phyloP scores from a whole-genome alignment of 2,888 invertebrate genomes.

The Caradrina kadenii region DNA sequence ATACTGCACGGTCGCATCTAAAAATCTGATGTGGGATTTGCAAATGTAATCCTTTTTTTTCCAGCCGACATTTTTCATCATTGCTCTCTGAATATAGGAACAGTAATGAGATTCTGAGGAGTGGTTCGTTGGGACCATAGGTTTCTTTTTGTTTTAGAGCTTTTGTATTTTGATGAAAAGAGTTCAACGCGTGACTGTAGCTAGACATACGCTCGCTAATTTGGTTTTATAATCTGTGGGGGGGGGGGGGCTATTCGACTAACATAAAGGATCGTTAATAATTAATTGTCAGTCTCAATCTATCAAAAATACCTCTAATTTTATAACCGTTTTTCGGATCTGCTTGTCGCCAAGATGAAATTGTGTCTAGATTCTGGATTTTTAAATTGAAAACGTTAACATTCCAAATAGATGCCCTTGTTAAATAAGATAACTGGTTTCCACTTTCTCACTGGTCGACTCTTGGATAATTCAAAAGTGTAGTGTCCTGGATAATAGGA shows the following conservation, averaged over 20 bases:
- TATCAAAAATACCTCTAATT: too few species aligned
- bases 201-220: conserved; percentile 1
- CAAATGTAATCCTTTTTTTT: conserved; percentile 70
- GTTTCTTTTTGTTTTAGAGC: conserved; percentile 26
- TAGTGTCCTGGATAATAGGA: too few species aligned
- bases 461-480: too few species aligned
- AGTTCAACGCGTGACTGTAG: conserved; percentile 68
- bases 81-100: conserved; percentile 64
- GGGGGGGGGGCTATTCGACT: too few species aligned
- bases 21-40: conserved; percentile 85
- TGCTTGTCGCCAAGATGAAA: too few species aligned
- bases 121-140: conserved; percentile 31
- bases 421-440: too few species aligned
- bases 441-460: too few species aligned
- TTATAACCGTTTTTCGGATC: neutral
- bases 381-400: too few species aligned
- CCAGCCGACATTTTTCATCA: conserved; percentile 65
- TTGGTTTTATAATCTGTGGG: neutral
- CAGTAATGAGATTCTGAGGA: conserved; percentile 54
- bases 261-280: too few species aligned
- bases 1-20: conserved; percentile 76
- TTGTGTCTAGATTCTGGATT: too few species aligned
- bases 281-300: too few species aligned
- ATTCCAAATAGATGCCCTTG: too few species aligned
- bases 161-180: conserved; percentile 65